Evolutionary conservation across 2,113 vertebrate genomes (phyloP).

Genomic region (Shinisaurus crocodilurus): DNA sequence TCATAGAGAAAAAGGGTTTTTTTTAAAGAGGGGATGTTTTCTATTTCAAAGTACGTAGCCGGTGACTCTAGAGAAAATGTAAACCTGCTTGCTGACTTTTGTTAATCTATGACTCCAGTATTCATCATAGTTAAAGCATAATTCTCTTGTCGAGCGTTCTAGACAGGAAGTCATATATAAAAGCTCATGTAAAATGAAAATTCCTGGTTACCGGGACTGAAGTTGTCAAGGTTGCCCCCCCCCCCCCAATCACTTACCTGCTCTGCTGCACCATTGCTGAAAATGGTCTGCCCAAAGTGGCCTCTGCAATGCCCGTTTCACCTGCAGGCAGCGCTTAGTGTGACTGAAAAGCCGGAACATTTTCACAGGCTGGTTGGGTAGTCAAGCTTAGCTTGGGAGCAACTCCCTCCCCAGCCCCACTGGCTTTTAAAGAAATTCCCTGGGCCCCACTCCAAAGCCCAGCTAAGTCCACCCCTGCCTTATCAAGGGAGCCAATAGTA

Average conservation of each 20-base stretch:
- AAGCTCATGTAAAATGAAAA: background rate
- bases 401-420: accelerated
- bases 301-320: background rate
- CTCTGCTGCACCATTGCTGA: constrained; percentile 28
- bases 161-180: background rate
- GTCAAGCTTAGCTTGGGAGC: background rate
- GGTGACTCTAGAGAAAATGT: background rate
- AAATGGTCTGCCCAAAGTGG: background rate
- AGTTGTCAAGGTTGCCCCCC: background rate
- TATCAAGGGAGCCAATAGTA: constrained; percentile 32
- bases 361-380: accelerated
- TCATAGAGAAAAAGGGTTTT: background rate
- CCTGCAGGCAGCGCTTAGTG: background rate
- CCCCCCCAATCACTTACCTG: constrained; percentile 59
- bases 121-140: background rate
- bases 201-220: background rate
- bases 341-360: constrained; percentile 75
- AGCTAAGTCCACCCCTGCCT: constrained; percentile 60
- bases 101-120: background rate
- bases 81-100: background rate
- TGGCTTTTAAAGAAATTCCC: constrained; percentile 66
- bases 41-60: background rate
- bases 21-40: background rate
- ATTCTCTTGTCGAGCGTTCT: background rate
- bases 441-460: background rate